A percentile compares a stretch with the other conserved stretches of the same genome.
Conservation (phyloP, 2,113 vertebrate genomes). For the Vireo altiloquus region DNA sequence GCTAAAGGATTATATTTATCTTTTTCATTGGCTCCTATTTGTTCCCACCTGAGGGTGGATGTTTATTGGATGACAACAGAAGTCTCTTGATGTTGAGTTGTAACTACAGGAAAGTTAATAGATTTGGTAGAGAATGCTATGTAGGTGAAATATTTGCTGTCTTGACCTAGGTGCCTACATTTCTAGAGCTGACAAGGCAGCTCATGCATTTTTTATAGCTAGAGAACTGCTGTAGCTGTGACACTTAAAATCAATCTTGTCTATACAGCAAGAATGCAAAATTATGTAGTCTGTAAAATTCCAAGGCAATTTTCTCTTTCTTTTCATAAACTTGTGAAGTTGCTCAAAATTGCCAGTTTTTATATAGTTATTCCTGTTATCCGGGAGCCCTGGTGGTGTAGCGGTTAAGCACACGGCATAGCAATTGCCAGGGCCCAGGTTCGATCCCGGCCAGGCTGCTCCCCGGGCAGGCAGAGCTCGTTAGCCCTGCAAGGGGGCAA, state of each 20-base stretch:
- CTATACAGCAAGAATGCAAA: background rate
- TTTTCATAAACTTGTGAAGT: background rate
- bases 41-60: background rate
- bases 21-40: background rate
- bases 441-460: too few species aligned
- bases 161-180: background rate
- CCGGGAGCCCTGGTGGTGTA: too few species aligned
- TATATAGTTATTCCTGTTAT: background rate
- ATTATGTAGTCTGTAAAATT: background rate
- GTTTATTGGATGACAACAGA: background rate
- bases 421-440: too few species aligned
- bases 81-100: background rate
- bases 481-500: too few species aligned
- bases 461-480: too few species aligned
- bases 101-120: background rate
- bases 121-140: background rate
- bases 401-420: too few species aligned
- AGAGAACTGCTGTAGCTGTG: background rate
- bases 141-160: background rate
- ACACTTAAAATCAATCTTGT: background rate
- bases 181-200: background rate
- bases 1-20: background rate
- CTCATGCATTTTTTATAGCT: background rate
- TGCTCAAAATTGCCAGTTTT: background rate
- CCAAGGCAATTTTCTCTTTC: background rate